Percentiles rank a stretch among this genome's conserved stretches.
phyloP scores from a whole-genome alignment of 2,113 vertebrate species.

The Engystomops pustulosus region DNA sequence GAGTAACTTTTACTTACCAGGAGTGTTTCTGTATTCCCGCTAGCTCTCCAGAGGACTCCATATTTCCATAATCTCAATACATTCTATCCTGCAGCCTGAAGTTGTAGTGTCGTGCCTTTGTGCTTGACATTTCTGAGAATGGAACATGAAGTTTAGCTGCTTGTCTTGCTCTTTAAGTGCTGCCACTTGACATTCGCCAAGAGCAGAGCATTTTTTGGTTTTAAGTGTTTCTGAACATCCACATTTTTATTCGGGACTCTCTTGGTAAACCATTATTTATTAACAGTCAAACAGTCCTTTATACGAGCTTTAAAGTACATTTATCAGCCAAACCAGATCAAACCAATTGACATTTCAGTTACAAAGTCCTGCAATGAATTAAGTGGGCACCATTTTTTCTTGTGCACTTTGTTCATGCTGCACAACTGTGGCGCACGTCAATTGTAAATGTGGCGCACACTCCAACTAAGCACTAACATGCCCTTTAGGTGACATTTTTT shows the following conservation, averaged over 20 bases:
- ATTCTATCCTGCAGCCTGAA: neutral
- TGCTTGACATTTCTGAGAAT: constrained; percentile 15
- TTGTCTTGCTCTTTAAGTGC: constrained; percentile 7
- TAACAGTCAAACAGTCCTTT: neutral
- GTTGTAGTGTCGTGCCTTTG: neutral
- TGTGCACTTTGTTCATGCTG: too few relatives aligned
- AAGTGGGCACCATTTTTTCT: too few relatives aligned
- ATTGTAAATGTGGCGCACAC: too few relatives aligned
- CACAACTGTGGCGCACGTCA: too few relatives aligned
- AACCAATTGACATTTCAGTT: too few relatives aligned
- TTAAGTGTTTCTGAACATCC: neutral
- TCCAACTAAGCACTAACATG: too few relatives aligned
- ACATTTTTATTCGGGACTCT: neutral
- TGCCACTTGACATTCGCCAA: neutral
- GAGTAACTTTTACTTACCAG: neutral
- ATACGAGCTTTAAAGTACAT: neutral
- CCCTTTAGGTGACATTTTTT: too few relatives aligned
- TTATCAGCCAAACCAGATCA: neutral
- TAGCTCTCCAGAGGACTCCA: neutral
- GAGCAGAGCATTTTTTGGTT: neutral
- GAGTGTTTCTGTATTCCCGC: neutral
- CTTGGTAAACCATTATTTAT: neutral
- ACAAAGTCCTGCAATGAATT: too few relatives aligned
- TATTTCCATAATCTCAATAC: neutral
- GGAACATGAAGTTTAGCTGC: neutral